Evolutionary conservation across 2,888 invertebrate species (phyloP).

Genomic region (Quadriops clusia): DNA sequence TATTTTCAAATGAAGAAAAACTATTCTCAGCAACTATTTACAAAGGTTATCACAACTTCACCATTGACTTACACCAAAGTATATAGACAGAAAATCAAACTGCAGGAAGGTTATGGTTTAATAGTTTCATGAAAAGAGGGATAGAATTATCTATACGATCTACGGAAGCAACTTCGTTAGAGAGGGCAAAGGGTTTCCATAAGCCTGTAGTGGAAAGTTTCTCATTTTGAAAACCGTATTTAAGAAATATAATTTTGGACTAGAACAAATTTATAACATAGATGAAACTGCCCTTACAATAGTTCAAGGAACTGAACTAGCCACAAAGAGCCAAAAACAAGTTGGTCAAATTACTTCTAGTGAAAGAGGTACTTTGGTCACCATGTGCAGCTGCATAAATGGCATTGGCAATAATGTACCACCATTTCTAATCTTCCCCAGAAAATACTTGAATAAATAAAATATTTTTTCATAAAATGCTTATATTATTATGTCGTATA

Average conservation of each 20-base stretch:
- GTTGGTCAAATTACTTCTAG: constrained; percentile 5
- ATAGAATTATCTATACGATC: no score
- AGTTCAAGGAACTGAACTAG: constrained; percentile 2
- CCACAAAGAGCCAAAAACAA: constrained; percentile 6
- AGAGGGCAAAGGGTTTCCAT: constrained; percentile 3
- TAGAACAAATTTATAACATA: constrained; percentile 4
- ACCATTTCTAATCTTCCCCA: constrained; percentile 5
- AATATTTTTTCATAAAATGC: no score
- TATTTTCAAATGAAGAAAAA: no score
- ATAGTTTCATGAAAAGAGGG: no score
- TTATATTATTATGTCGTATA: no score
- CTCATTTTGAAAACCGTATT: constrained; percentile 3
- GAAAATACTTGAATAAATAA: no score
- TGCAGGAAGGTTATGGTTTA: no score
- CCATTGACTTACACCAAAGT: no score
- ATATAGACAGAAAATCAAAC: no score
- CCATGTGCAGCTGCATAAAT: constrained; percentile 6
- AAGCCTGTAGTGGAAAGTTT: constrained; percentile 4
- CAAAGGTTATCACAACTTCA: no score
- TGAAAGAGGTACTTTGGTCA: constrained; percentile 2
- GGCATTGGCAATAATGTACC: constrained; percentile 7
- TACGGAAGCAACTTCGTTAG: constrained; percentile 1
- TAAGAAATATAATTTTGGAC: background rate
- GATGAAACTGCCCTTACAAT: background rate
- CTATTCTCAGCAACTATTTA: no score